Evolutionary conservation across 2,888 invertebrate genomes (phyloP).

Genomic region (Craniophora ligustri): DNA sequence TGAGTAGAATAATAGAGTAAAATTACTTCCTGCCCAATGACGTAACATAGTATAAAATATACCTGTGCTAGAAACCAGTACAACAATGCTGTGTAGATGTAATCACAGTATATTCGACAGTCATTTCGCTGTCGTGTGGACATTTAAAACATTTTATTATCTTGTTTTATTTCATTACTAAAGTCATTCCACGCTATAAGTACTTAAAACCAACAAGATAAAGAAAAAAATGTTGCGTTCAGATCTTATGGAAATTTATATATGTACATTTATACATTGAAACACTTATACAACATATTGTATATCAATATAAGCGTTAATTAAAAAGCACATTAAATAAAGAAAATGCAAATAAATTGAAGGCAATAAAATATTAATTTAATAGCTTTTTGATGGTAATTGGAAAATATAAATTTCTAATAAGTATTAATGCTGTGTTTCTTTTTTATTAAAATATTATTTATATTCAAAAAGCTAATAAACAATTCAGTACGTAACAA

Average conservation of each 20-base stretch:
- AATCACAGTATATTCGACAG: conserved; percentile 71
- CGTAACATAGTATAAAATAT: conserved; percentile 43
- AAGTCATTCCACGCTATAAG: conserved; percentile 59
- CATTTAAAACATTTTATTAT: conserved; percentile 71
- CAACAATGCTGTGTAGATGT: conserved; percentile 72
- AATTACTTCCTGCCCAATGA: conserved; percentile 53
- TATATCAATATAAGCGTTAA: conserved; percentile 61
- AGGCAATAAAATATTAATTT: conserved; percentile 49
- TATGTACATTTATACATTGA: conserved; percentile 2
- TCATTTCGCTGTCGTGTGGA: conserved; percentile 69
- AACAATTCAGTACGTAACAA: conserved; percentile 57
- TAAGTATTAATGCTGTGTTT: background rate
- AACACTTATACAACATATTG: conserved; percentile 52
- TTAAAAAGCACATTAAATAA: conserved; percentile 65
- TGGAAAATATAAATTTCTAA: background rate
- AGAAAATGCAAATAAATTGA: conserved; percentile 59
- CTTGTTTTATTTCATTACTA: conserved; percentile 66
- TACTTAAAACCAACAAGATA: conserved; percentile 46
- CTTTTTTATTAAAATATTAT: background rate
- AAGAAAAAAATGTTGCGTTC: conserved; percentile 20
- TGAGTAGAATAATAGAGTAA: conserved; percentile 23
- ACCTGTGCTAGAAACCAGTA: conserved; percentile 71
- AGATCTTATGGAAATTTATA: conserved; percentile 4
- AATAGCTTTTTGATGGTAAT: conserved; percentile 31
- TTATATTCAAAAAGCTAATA: conserved; percentile 50